Percentiles rank a stretch among this genome's conserved stretches.
phyloP scores from a whole-genome alignment of 2,888 invertebrate species.

The Leucozona laternaria region DNA sequence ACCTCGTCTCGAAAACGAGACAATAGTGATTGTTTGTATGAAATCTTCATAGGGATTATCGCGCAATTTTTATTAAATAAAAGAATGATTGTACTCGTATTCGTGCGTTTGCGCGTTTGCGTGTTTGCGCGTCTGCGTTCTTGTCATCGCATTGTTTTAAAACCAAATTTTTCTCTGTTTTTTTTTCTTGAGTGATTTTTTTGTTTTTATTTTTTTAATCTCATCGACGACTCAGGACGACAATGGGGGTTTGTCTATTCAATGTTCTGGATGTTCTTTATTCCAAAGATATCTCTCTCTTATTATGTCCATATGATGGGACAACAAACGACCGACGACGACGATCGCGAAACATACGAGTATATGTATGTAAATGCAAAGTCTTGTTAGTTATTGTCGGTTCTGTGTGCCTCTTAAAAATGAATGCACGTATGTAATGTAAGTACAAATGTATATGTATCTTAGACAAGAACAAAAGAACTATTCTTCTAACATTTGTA shows the following conservation, averaged over 20 bases:
- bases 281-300: neutral
- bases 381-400: slow-evolving; percentile 7
- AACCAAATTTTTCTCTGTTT: neutral
- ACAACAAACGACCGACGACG: slow-evolving; percentile 2
- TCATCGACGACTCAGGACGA: neutral
- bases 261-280: neutral
- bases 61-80: neutral
- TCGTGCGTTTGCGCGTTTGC: slow-evolving; percentile 7
- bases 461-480: slow-evolving; percentile 20
- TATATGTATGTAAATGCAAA: neutral
- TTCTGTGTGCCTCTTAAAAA: neutral
- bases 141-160: slow-evolving; percentile 4
- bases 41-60: slow-evolving; percentile 6
- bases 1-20: neutral
- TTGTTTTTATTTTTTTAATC: neutral
- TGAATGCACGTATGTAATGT: neutral
- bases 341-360: neutral
- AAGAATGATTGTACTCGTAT: neutral
- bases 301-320: slow-evolving; percentile 7
- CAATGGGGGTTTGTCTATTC: slow-evolving; percentile 3
- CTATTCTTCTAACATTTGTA: neutral
- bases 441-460: neutral
- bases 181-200: slow-evolving; percentile 3
- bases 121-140: neutral
- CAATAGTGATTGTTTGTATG: slow-evolving; percentile 9